Conservation (phyloP, 2,888 invertebrate genomes). For the Trichogramma dendrolimi region DNA sequence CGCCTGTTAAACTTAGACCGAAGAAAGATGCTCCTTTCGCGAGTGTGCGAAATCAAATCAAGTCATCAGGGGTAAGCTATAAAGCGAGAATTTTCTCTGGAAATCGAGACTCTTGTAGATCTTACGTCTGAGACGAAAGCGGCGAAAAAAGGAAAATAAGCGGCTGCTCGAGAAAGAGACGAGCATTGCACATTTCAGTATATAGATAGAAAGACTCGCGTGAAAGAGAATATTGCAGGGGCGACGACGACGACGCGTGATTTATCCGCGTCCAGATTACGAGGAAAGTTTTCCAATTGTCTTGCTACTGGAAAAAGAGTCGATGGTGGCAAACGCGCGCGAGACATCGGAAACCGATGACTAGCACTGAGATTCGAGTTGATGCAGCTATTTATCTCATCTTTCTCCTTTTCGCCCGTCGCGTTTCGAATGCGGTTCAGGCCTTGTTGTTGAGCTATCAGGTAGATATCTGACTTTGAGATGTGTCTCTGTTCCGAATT, state of each 20-base stretch:
- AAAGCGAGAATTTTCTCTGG: too few species aligned
- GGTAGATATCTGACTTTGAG: too few species aligned
- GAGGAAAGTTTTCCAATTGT: conserved; percentile 45
- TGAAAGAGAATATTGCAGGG: conserved; percentile 16
- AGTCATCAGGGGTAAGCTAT: too few species aligned
- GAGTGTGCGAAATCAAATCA: too few species aligned
- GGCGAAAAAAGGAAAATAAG: not conserved
- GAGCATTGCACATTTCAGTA: not conserved
- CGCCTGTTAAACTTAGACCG: too few species aligned
- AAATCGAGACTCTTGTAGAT: too few species aligned
- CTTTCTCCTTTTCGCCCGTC: not conserved
- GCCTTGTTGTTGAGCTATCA: not conserved
- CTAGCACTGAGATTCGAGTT: too few species aligned
- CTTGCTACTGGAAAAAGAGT: conserved; percentile 13
- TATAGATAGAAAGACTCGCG: not conserved
- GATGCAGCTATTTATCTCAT: not conserved
- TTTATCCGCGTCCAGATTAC: conserved; percentile 43
- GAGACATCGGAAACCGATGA: conserved; percentile 39
- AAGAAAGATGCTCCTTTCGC: too few species aligned
- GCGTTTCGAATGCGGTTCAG: not conserved
- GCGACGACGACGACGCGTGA: conserved; percentile 33
- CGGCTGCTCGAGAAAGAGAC: not conserved
- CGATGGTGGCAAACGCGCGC: conserved; percentile 26
- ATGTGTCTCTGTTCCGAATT: too few species aligned
- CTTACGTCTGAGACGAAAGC: too few species aligned